Base-by-base conservation (phyloP, 1,140 invertebrate genomes). In the Hyphantria cunea region DNA sequence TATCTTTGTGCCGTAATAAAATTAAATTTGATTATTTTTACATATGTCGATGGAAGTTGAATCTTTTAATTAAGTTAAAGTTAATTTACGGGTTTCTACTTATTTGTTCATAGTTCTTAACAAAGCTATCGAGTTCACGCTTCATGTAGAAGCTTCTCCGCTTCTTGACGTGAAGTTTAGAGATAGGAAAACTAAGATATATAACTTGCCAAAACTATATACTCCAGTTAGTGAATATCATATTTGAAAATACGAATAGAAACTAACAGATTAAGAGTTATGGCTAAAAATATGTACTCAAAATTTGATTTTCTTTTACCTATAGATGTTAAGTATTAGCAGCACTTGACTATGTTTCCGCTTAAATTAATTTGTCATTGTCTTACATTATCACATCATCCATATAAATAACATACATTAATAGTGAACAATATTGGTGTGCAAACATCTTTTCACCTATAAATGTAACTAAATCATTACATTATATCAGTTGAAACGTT, bases 121-220 rank as follows among this genome's bases (percentile, higher is more conserved):
- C 49, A 49, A 48, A 58, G 32, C 49, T 58, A 49, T 49, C 55
- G 37, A 58, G 44, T 58, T 47, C 54, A 33, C 49, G 14, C 11
- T 39, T 39, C n/a, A 33, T 14, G 55, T 37, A 58, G 5, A 25
- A 25, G 34, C 32, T 48, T 14, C 25, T 32, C n/a, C 10, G n/a
- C 17, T 15, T 12, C 14, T 33, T 50, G 13, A 48, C 60, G 53
- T 47, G 41, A 49, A 62, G 41, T 53, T 54, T 10, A 39, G 12
- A 33, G 61, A 42, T 64, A 55, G 45, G 42, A 41, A 44, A 55
- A 64, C 54, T 45, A 51, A 56, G 45, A 56, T 56, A 53, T 37
- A 7, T 37, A 34, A n/a, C 37, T 39, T 25, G 17, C 17, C 17
- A 25, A 25, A 25, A 25, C 17, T 25, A 1, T 5, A 5, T 3